A percentile compares a stretch with the other conserved stretches of the same genome.
These are phyloP conservation scores for Pheosia gnoma DNA, from an alignment of 2,888 invertebrate genomes.

Conservation along the genomic window DNA sequence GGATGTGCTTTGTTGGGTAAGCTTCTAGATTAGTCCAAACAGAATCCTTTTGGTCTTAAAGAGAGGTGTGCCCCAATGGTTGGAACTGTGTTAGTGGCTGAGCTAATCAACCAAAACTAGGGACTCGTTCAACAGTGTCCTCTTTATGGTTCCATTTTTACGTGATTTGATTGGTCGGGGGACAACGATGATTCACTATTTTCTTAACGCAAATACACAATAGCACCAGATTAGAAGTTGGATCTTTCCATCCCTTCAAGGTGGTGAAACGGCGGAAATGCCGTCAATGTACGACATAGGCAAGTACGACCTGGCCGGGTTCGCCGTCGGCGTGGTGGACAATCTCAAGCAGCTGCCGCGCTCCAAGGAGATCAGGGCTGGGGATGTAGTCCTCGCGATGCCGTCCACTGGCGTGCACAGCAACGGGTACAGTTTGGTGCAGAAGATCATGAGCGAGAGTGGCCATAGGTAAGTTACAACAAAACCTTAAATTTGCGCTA, in stretches of 20 bases:
- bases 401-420: slow-evolving; percentile 97
- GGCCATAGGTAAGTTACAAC: slow-evolving; percentile 78
- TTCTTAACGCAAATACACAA: no score
- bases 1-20: slow-evolving; percentile 95
- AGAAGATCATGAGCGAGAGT: slow-evolving; percentile 88
- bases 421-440: slow-evolving; percentile 96
- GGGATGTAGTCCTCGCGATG: slow-evolving; percentile 93
- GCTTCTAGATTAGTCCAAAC: neutral
- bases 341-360: slow-evolving; percentile 87
- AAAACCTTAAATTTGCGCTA: no score
- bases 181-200: no score
- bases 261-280: slow-evolving; percentile 99
- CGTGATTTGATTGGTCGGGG: no score
- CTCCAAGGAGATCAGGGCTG: slow-evolving; percentile 85
- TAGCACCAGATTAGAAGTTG: no score
- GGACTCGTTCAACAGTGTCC: no score
- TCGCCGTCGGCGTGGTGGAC: slow-evolving; percentile 97
- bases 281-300: slow-evolving; percentile 95
- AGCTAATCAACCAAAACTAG: no score
- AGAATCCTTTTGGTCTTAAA: neutral
- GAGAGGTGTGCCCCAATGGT: no score
- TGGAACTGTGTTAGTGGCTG: no score
- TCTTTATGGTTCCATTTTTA: no score
- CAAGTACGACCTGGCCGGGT: slow-evolving; percentile 98
- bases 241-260: slow-evolving; percentile 36